Percentiles rank a stretch among this genome's conserved stretches.
Evolutionary conservation across 2,113 vertebrate species (phyloP).

Genomic region (Malurus melanocephalus): DNA sequence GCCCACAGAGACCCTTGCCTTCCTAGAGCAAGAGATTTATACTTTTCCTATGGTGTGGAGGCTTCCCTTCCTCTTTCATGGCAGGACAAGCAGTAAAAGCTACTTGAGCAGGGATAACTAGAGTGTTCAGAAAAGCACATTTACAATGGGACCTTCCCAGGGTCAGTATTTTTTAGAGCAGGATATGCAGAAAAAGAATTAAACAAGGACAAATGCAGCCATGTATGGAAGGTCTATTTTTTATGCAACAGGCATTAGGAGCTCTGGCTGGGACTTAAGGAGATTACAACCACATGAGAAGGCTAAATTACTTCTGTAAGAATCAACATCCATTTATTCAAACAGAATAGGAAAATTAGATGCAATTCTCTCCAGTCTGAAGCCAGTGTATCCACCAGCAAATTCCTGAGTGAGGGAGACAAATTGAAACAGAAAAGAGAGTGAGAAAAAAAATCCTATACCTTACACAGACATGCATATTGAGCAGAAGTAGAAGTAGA

Average conservation of each 20-base stretch:
- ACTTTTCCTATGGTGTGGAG: background rate
- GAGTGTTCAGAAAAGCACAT: background rate
- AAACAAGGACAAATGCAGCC: background rate
- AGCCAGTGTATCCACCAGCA: background rate
- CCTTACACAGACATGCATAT: background rate
- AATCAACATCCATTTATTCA: constrained; percentile 19
- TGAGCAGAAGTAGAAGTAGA: background rate
- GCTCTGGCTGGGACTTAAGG: background rate
- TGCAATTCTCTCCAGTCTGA: background rate
- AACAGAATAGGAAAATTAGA: constrained; percentile 9
- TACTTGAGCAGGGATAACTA: background rate
- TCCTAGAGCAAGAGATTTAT: background rate
- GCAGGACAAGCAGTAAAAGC: background rate
- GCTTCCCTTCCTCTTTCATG: background rate
- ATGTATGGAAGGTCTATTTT: background rate
- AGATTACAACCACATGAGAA: constrained; percentile 47
- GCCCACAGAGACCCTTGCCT: background rate
- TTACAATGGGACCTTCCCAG: background rate
- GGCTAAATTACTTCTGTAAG: constrained; percentile 15
- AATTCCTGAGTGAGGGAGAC: background rate
- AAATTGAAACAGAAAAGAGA: constrained; percentile 40
- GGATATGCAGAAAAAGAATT: background rate
- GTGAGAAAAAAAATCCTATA: background rate
- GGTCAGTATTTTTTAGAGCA: background rate
- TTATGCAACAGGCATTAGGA: background rate